A percentile compares a stretch with the other conserved stretches of the same genome.
phyloP scores from a whole-genome alignment of 2,113 vertebrate species.

The Pterocles burchelli region DNA sequence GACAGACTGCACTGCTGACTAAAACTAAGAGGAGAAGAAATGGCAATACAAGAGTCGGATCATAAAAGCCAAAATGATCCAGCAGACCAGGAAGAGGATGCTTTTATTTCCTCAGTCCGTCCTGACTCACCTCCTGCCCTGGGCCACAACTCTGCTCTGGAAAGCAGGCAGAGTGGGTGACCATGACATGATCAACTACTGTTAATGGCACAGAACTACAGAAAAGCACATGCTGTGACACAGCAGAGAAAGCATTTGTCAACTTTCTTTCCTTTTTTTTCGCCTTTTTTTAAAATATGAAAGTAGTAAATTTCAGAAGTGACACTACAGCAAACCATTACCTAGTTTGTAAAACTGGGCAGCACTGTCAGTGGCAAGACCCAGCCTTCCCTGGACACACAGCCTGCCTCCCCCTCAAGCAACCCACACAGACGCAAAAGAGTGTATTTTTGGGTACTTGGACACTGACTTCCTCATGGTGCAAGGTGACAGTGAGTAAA shows the following conservation, averaged over 20 bases:
- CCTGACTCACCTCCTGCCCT: background rate
- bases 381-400: accelerated
- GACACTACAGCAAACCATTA: background rate
- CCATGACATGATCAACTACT: background rate
- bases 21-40: background rate
- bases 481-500: background rate
- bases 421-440: background rate
- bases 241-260: background rate
- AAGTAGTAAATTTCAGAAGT: background rate
- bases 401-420: background rate
- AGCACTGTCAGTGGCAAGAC: accelerated
- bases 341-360: background rate
- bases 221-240: background rate
- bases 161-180: background rate
- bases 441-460: background rate
- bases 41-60: background rate
- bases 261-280: background rate
- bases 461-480: background rate
- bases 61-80: background rate
- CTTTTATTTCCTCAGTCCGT: background rate
- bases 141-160: background rate
- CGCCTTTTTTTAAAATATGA: too few species aligned
- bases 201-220: background rate
- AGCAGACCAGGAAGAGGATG: background rate
- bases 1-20: background rate